Base-by-base conservation (phyloP, 1,140 invertebrate genomes). In the Chironomus striatipennis region DNA sequence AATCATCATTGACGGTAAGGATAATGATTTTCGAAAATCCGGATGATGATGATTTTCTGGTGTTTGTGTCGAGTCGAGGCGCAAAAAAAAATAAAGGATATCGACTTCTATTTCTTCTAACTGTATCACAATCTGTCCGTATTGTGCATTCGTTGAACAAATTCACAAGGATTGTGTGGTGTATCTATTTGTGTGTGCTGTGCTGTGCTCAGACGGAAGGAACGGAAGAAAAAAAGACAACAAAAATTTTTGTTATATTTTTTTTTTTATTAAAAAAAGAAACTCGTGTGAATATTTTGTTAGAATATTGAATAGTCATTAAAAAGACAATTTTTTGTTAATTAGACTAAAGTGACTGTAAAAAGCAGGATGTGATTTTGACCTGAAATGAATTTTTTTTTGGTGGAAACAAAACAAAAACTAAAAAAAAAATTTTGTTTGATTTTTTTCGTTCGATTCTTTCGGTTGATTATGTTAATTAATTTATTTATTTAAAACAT, bases 281-380 rank as follows among this genome's bases (percentile, higher is more conserved):
- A 34, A 34, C 24, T 34, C 24, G 24, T 34, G 24, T 34, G 24
- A 34, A 34, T 34, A 34, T 34, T 34, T 34, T 34, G 24, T 34
- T 34, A 34, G 24, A 34, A 34, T 34, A 34, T 34, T 34, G 24
- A 34, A 34, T 2, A 34, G 24, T 34, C 24, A 34, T 34, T 34
- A 34, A 34, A 34, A 34, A 34, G 24, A 34, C 24, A 34, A 34
- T 34, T 34, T 34, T 5, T 57, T 57, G 47, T 57, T 57, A 57
- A 57, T 57, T 57, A 57, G 47, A 57, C n/a, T n/a, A 57, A 57
- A 57, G 47, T 57, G 8, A 57, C 12, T n/a, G 47, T 57, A 57
- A 57, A 57, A 57, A 57, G 65, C 65, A 70, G 65, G 65, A 70
- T 70, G 65, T 70, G 65, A 70, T 57, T 57, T 57, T 57, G 47